phyloP scores from a whole-genome alignment of 2,113 vertebrate genomes.

The Gadus chalcogrammus region DNA sequence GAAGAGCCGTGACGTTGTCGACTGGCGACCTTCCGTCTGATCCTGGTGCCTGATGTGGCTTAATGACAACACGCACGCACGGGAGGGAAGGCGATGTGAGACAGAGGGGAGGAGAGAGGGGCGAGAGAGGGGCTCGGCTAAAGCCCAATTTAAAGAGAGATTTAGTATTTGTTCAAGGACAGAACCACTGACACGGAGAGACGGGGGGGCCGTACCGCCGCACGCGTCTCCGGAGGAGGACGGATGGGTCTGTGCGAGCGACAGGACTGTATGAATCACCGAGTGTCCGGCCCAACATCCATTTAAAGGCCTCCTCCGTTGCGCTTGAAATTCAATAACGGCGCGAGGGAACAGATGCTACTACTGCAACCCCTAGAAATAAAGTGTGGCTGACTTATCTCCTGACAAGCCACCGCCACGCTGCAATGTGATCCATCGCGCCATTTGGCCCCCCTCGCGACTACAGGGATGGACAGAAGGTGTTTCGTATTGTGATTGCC shows the following conservation, averaged over 20 bases:
- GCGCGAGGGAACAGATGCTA: constrained; percentile 53
- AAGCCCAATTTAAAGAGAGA: neutral
- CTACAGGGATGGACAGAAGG: constrained; percentile 45
- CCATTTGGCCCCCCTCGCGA: constrained; percentile 47
- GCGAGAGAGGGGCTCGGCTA: neutral
- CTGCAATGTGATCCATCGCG: constrained; percentile 58
- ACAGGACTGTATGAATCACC: constrained; percentile 43
- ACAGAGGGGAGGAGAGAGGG: neutral
- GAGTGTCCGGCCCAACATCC: constrained; percentile 23
- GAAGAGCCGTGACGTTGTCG: constrained; percentile 26
- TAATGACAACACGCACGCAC: constrained; percentile 22
- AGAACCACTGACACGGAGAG: constrained; percentile 31
- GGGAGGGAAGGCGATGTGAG: neutral
- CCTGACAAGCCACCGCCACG: constrained; percentile 28
- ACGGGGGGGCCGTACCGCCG: neutral
- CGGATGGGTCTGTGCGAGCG: neutral
- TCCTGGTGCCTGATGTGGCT: constrained; percentile 6
- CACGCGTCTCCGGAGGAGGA: too few relatives aligned
- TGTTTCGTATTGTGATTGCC: constrained; percentile 59
- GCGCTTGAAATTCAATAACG: constrained; percentile 53
- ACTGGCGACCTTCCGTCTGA: too few relatives aligned
- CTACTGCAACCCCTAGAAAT: constrained; percentile 35
- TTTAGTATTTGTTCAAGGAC: constrained; percentile 18
- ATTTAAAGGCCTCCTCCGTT: constrained; percentile 28
- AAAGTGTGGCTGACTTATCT: constrained; percentile 48